Conservation (phyloP, 2,888 invertebrate species). For the Camponotus fellah region DNA sequence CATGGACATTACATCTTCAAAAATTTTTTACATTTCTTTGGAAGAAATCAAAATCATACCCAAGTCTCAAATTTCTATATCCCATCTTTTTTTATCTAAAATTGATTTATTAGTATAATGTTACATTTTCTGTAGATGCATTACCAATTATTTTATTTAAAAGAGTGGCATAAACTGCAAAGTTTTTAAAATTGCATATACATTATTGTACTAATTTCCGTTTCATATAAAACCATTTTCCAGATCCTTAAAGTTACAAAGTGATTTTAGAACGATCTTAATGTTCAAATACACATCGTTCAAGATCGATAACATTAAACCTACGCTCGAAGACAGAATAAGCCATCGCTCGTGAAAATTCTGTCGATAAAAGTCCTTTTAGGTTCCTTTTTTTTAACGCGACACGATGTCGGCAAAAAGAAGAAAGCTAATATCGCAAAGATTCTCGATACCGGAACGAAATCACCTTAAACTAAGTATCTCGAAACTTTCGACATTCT, state of each 20-base stretch:
- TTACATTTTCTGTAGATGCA: background rate
- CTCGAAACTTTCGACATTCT: background rate
- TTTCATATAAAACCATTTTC: background rate
- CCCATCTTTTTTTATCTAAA: background rate
- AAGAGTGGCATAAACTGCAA: background rate
- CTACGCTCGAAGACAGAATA: background rate
- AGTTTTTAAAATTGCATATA: background rate
- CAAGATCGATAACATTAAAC: constrained; percentile 25
- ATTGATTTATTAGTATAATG: background rate
- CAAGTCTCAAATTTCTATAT: background rate
- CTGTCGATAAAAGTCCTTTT: constrained; percentile 32
- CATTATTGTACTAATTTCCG: background rate
- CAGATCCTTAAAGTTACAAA: background rate
- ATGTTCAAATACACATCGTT: constrained; percentile 24
- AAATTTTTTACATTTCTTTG: background rate
- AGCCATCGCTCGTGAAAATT: constrained; percentile 37
- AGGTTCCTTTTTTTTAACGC: constrained; percentile 30
- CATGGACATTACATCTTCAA: background rate
- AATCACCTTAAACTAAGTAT: background rate
- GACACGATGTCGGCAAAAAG: background rate
- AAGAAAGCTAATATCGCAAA: background rate
- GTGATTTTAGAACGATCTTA: background rate
- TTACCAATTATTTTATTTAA: background rate
- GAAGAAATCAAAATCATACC: background rate
- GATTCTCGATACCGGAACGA: background rate